A percentile compares a stretch with the other conserved stretches of the same genome.
Evolutionary conservation across 2,888 invertebrate species (phyloP).

Genomic region (Sarcophaga variegata): DNA sequence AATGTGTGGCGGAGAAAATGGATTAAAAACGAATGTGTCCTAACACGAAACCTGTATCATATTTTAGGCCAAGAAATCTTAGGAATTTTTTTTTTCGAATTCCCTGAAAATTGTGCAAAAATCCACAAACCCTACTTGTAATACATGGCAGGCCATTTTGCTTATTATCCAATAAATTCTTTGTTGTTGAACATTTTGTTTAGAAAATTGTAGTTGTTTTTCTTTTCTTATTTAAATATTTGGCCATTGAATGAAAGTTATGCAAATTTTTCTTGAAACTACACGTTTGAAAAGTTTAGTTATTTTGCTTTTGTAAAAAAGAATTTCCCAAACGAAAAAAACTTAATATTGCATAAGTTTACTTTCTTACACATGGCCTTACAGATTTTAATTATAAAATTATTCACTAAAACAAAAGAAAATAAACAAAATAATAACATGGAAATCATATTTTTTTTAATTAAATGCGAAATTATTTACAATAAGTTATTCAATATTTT

Average conservation of each 20-base stretch:
- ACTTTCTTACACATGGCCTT: constrained; percentile 35
- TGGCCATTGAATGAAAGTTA: constrained; percentile 25
- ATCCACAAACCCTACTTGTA: not conserved
- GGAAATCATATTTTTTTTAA: too few species aligned
- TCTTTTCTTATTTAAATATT: constrained; percentile 38
- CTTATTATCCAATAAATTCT: not conserved
- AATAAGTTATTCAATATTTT: too few species aligned
- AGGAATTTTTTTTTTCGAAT: too few species aligned
- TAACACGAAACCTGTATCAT: too few species aligned
- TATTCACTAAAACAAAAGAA: constrained; percentile 3
- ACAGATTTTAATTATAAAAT: constrained; percentile 61
- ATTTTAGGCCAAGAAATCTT: not conserved
- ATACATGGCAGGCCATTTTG: not conserved
- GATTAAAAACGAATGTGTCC: too few species aligned
- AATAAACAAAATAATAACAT: not conserved
- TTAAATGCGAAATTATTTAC: too few species aligned
- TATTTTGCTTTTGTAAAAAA: not conserved
- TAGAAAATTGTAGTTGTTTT: not conserved
- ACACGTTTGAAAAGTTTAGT: constrained; percentile 24
- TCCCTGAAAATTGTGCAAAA: too few species aligned
- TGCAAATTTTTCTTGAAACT: constrained; percentile 35
- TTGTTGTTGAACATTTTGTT: not conserved
- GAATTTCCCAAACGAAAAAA: constrained; percentile 10
- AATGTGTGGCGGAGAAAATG: too few species aligned
- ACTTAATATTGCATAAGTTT: constrained; percentile 29